Percentiles rank a stretch among this genome's conserved stretches.
These are phyloP conservation scores for Spilogale gracilis DNA, from an alignment of 2,113 vertebrate genomes.

Conservation along the genomic window DNA sequence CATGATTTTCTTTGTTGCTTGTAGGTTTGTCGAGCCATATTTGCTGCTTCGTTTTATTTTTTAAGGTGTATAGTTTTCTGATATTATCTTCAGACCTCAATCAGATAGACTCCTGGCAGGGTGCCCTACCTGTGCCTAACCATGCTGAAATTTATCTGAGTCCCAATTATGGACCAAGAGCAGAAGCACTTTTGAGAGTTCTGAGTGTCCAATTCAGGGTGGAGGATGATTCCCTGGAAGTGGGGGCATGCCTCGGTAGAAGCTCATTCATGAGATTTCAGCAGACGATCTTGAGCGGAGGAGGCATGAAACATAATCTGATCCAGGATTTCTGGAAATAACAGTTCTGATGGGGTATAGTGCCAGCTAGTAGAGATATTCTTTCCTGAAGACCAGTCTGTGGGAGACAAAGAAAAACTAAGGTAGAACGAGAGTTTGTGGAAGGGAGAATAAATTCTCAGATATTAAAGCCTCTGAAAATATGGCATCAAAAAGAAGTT, in stretches of 20 bases:
- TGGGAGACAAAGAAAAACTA: not conserved
- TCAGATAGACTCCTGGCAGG: not conserved
- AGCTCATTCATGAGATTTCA: not conserved
- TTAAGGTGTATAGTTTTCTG: not conserved
- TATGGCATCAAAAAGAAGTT: not conserved
- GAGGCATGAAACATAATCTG: not conserved
- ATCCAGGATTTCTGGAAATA: not conserved
- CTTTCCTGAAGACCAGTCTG: not conserved
- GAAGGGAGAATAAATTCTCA: not conserved
- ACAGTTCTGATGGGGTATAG: not conserved
- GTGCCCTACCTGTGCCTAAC: not conserved
- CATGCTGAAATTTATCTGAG: not conserved
- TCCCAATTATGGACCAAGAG: not conserved
- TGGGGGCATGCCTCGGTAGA: rapidly evolving
- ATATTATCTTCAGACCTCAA: not conserved
- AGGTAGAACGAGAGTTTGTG: not conserved
- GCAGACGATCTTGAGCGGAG: too few relatives aligned
- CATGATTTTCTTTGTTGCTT: not conserved
- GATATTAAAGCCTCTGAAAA: not conserved
- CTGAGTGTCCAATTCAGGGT: not conserved
- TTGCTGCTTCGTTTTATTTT: not conserved
- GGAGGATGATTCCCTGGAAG: not conserved
- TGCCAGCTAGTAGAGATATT: not conserved
- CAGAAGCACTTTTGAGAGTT: not conserved
- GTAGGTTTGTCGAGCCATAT: not conserved